phyloP scores from a whole-genome alignment of 2,113 vertebrate genomes.

The Ptilonorhynchus violaceus region DNA sequence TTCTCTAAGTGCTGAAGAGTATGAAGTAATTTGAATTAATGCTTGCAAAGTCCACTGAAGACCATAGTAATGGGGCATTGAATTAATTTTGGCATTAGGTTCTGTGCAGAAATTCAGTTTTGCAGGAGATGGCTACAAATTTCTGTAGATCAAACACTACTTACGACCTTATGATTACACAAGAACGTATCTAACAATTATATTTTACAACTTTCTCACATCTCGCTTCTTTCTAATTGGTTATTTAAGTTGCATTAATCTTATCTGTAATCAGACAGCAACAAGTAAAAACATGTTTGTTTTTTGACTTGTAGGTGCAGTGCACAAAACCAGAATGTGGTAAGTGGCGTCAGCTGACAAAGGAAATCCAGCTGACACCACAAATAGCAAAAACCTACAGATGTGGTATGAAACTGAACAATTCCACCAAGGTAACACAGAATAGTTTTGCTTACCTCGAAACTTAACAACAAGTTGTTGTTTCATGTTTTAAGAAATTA shows the following conservation, averaged over 20 bases:
- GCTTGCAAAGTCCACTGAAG: not conserved
- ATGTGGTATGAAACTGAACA: constrained; percentile 91
- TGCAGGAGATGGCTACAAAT: not conserved
- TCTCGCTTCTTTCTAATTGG: not conserved
- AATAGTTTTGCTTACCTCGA: not conserved
- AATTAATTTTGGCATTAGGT: not conserved
- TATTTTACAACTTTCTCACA: not conserved
- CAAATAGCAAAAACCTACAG: constrained; percentile 87
- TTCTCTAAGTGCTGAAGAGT: not conserved
- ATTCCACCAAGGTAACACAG: constrained; percentile 81
- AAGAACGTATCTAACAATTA: not conserved
- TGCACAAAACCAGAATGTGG: constrained; percentile 90
- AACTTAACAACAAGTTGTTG: not conserved
- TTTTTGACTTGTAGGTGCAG: constrained; percentile 80
- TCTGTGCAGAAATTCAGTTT: not conserved
- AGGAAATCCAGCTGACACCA: constrained; percentile 90
- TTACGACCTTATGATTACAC: not conserved
- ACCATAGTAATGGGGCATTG: not conserved
- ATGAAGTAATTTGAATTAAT: not conserved
- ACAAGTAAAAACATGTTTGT: constrained; percentile 34
- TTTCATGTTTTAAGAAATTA: not conserved
- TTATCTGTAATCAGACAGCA: not conserved
- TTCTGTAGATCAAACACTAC: not conserved
- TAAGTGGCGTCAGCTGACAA: constrained; percentile 96
- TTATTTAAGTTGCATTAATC: not conserved